Base-by-base conservation (phyloP, 2,797 vertebrate genomes). In the Phylloscopus collybita region DNA sequence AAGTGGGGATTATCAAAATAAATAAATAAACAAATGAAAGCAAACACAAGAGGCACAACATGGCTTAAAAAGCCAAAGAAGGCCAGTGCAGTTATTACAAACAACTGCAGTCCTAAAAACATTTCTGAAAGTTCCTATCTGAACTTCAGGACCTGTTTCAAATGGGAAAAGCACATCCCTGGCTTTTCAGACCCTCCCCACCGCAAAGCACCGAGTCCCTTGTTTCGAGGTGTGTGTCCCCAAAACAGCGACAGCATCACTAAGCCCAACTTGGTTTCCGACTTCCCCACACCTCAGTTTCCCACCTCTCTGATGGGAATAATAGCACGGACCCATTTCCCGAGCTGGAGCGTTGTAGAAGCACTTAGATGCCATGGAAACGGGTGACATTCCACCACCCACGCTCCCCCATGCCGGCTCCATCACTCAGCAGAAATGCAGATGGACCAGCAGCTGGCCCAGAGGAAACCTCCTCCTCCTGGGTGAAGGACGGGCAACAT, bases 291-390 rank as follows among this genome's bases (percentile, higher is more conserved):
- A 79, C 93, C 93, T 88, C 90, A 78, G 82, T 87, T 94, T 81
- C 88, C 94, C 91, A 27, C 27, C 71, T 54, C 53, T 45, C 78
- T 95, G 40, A 92, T 82, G 86, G 91, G 74, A 88, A 93, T 90
- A 94, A 93, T 25, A 73, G 26, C 88, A 60, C 3, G 9, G 34
- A 36, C 82, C 94, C 91, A 84, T 93, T 91, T 90, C 50, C 10
- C 2, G 16, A 65, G 80, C 76, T 44, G 4, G 40, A 92, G 83
- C 9, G 0, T 53, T 71, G 80, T 85, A 96, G 90, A 40, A 92
- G 90, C 86, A 86, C 95, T 95, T 9, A 36, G 92, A 44, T 94
- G 88, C 96, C 89, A 94, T 97, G 95, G 95, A 75, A 97, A 96
- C 92, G 5, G 89, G 92, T 4, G 5, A 60, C 86, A 86, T 84